Evolutionary conservation across 2,797 vertebrate species (phyloP).

Genomic region (Hippoglossus hippoglossus): DNA sequence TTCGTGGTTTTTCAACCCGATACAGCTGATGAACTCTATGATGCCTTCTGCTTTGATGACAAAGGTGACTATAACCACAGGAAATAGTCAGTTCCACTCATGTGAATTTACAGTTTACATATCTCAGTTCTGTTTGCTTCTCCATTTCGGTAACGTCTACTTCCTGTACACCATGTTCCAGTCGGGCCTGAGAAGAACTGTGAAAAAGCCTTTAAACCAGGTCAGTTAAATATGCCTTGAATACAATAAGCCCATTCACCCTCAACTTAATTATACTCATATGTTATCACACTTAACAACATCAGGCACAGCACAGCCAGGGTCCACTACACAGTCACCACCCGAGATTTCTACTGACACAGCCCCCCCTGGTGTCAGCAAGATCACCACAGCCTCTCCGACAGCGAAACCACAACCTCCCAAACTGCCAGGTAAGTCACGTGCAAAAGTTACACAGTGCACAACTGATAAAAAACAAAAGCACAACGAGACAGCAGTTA

Average conservation of each 20-base stretch:
- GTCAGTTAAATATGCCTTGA: slow-evolving; percentile 32
- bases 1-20: slow-evolving; percentile 61
- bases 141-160: slow-evolving; percentile 1
- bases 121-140: background rate
- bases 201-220: background rate
- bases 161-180: slow-evolving; percentile 28
- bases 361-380: too few relatives aligned
- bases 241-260: too few relatives aligned
- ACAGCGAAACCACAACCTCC: too few relatives aligned
- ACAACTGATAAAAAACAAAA: too few relatives aligned
- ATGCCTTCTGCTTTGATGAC: slow-evolving; percentile 88
- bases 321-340: background rate
- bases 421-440: too few relatives aligned
- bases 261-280: too few relatives aligned
- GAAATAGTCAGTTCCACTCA: background rate
- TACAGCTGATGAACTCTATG: slow-evolving; percentile 34
- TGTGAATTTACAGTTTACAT: background rate
- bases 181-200: slow-evolving; percentile 61
- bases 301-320: too few relatives aligned
- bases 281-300: too few relatives aligned
- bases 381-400: too few relatives aligned
- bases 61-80: slow-evolving; percentile 79
- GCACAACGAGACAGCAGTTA: too few relatives aligned
- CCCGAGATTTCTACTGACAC: background rate
- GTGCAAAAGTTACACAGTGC: too few relatives aligned